Base-by-base conservation (phyloP, 2,797 vertebrate genomes). In the Sparidentex hasta region DNA sequence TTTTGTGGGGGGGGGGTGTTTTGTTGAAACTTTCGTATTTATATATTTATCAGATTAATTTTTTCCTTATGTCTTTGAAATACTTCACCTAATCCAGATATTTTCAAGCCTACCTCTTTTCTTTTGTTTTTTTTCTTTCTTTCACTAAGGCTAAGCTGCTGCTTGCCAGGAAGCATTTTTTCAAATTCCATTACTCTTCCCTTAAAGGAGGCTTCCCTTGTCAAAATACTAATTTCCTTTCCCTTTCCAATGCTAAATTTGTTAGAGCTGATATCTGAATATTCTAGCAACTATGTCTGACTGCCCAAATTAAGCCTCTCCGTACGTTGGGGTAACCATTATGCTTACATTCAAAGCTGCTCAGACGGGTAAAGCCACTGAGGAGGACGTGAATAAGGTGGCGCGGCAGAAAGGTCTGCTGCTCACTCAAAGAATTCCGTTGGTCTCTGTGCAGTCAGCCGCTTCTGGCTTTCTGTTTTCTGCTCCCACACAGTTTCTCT, bases 351-450 rank as follows among this genome's bases (percentile, higher is more conserved):
- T 51, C 13, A 71, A 50, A 51, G 43, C 56, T 58, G 55, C 50
- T 58, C 7, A 62, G 20, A 72, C 44, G 58, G 61, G 2, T 27
- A 13, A 58, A 62, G 25, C 44, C 2, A 38, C 16, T 54, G 51
- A 38, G 57, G 33, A 33, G 17, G 8, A 23, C 0, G 1, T 65
- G 44, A 76, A 62, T 66, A 2, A 11, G 54, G 41, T 46, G 48
- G 21, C 67, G 20, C 25, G 18, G 48, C 29, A 73, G 43, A 80
- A 21, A 50, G 38, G 17, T 79, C 66, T 68, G 48, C 63, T 17
- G 11, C 58, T 56, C 59, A 20, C 23, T 78, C 33, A 72, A 38
- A 73, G 29, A 67, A 57, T 3, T 23, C 7, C 44, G 13, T 76
- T 72, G 59, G 65, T 65, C n/a, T 63, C 25, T 1, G 2, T 25